phyloP scores from a whole-genome alignment of 2,113 vertebrate genomes.

The Ciconia boyciana region DNA sequence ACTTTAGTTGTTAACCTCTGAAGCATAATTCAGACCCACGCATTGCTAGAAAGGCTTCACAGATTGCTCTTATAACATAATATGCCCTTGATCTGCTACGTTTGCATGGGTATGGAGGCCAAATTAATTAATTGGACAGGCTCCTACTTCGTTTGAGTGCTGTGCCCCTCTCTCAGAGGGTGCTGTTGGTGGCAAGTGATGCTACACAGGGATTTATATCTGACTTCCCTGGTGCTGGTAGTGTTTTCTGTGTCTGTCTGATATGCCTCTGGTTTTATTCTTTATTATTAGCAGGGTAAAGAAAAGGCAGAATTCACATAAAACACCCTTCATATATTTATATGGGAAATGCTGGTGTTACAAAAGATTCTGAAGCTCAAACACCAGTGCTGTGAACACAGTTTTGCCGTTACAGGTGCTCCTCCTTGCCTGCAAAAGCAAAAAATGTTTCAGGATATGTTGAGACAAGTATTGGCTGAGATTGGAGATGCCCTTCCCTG shows the following conservation, averaged over 20 bases:
- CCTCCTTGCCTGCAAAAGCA: not conserved
- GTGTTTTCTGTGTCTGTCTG: not conserved
- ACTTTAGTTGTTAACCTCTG: not conserved
- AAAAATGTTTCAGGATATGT: fast-evolving
- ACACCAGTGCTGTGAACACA: not conserved
- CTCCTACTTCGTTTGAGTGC: fast-evolving
- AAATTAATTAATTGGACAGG: not conserved
- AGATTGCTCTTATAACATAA: not conserved
- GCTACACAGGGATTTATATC: not conserved
- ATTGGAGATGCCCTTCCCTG: not conserved
- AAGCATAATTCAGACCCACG: not conserved
- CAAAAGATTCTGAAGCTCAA: not conserved
- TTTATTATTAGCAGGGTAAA: not conserved
- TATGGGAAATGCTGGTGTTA: not conserved
- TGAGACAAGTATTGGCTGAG: not conserved
- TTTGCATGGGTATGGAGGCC: not conserved
- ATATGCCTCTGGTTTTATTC: not conserved
- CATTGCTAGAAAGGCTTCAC: not conserved
- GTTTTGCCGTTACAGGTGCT: fast-evolving
- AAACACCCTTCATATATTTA: not conserved
- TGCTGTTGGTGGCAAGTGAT: not conserved
- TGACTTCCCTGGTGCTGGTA: not conserved
- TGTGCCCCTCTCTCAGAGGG: not conserved
- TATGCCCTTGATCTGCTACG: not conserved
- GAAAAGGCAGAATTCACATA: not conserved